A percentile compares a stretch with the other conserved stretches of the same genome.
Conservation (phyloP, 2,888 invertebrate species). For the Myopa tessellatipennis region DNA sequence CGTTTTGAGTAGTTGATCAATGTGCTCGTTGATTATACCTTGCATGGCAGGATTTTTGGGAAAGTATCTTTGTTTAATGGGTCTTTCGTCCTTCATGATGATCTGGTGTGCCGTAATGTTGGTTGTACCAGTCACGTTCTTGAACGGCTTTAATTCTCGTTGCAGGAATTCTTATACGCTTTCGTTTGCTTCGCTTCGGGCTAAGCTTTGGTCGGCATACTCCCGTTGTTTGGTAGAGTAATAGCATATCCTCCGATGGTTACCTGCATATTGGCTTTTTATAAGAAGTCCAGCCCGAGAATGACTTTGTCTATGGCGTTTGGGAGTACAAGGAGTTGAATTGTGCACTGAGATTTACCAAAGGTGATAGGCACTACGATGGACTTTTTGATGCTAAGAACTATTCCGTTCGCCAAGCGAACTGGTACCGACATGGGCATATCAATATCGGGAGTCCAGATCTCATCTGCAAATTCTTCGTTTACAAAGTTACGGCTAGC, state of each 20-base stretch:
- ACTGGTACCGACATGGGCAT: not conserved
- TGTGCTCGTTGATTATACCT: slow-evolving; percentile 21
- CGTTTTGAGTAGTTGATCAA: slow-evolving; percentile 11
- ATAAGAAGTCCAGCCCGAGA: not conserved
- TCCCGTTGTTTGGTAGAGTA: not conserved
- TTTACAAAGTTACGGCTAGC: not conserved
- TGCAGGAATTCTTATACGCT: slow-evolving; percentile 18
- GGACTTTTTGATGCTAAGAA: not conserved
- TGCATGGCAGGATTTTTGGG: slow-evolving; percentile 38
- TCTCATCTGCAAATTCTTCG: not conserved
- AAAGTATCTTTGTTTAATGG: slow-evolving; percentile 29
- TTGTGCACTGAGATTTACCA: not conserved
- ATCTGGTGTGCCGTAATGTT: slow-evolving; percentile 8
- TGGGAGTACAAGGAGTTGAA: not conserved
- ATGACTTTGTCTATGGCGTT: slow-evolving; percentile 9
- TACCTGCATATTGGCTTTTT: not conserved
- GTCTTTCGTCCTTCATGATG: slow-evolving; percentile 15
- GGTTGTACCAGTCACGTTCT: not conserved
- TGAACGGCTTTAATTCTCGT: slow-evolving; percentile 21
- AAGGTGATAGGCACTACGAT: not conserved
- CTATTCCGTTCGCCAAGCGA: not conserved
- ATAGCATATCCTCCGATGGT: not conserved
- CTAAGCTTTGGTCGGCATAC: not conserved
- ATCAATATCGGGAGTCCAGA: not conserved
- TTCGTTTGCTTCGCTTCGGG: not conserved